phyloP scores from a whole-genome alignment of 2,797 vertebrate species.

The Falco peregrinus region DNA sequence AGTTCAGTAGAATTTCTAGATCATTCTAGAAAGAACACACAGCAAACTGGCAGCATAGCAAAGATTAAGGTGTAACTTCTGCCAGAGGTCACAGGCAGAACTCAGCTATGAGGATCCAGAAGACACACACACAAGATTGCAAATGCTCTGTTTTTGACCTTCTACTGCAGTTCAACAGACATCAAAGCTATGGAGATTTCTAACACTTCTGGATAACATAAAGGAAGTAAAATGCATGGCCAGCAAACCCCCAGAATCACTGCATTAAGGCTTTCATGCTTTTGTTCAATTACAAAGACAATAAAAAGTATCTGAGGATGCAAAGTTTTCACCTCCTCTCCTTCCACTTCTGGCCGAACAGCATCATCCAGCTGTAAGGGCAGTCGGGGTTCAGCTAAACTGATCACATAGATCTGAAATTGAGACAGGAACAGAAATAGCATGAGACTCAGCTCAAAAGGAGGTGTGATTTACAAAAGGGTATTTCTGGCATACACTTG shows the following conservation, averaged over 20 bases:
- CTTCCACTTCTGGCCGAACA: slow-evolving; percentile 91
- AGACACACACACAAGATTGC: background rate
- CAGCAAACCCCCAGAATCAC: background rate
- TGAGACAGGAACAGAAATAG: slow-evolving; percentile 67
- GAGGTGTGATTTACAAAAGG: slow-evolving; percentile 34
- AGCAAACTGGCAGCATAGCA: background rate
- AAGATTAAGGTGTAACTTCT: background rate
- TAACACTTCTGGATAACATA: background rate
- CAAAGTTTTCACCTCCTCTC: slow-evolving; percentile 88
- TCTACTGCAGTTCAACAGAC: background rate
- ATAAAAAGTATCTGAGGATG: background rate
- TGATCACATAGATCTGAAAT: slow-evolving; percentile 94
- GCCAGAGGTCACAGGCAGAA: background rate
- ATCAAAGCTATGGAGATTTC: background rate
- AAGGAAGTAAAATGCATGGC: background rate
- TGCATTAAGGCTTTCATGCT: background rate
- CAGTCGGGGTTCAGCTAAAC: slow-evolving; percentile 91
- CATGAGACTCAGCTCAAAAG: slow-evolving; percentile 11
- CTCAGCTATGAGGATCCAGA: background rate
- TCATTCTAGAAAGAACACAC: background rate
- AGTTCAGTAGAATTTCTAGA: background rate
- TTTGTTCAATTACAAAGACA: slow-evolving; percentile 6
- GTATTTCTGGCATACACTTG: slow-evolving; percentile 57
- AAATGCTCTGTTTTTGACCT: background rate
- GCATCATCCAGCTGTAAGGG: slow-evolving; percentile 97